These are phyloP conservation scores for Drosophila pachea DNA, from an alignment of 1,140 invertebrate genomes.

Conservation along the genomic window DNA sequence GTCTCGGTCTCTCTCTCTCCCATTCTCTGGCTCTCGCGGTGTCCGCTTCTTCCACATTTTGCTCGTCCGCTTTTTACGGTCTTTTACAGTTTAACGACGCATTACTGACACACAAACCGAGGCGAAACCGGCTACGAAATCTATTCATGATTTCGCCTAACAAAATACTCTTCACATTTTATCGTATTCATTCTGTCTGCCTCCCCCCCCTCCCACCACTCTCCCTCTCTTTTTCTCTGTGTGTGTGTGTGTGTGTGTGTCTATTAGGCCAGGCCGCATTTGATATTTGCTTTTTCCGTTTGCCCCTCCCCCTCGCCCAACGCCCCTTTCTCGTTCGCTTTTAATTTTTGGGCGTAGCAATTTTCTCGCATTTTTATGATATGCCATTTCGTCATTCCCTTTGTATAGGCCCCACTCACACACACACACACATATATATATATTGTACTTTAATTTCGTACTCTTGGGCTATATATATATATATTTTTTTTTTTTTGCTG, in stretches of 20 bases:
- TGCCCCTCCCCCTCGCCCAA: background rate
- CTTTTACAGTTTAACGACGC: constrained; percentile 76
- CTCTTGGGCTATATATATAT: constrained; percentile 11
- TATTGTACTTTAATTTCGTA: constrained; percentile 58
- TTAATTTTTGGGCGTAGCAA: constrained; percentile 61
- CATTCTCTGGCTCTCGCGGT: too few species aligned
- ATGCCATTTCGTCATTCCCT: constrained; percentile 54
- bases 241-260: constrained; percentile 26
- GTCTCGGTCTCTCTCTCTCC: too few species aligned
- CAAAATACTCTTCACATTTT: constrained; percentile 56
- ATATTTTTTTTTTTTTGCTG: constrained; percentile 46
- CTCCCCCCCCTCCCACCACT: background rate
- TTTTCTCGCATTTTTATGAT: constrained; percentile 59
- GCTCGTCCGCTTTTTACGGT: constrained; percentile 54
- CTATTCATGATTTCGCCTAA: constrained; percentile 67
- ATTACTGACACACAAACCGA: constrained; percentile 65
- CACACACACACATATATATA: constrained; percentile 9
- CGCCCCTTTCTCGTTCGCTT: constrained; percentile 16
- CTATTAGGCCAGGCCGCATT: constrained; percentile 41
- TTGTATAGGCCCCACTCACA: constrained; percentile 10
- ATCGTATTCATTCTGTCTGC: constrained; percentile 55
- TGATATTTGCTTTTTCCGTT: constrained; percentile 34
- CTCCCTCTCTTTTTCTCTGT: too few species aligned
- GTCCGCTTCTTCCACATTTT: constrained; percentile 24
- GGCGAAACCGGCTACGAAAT: constrained; percentile 42